Base-by-base conservation (phyloP, 1,140 invertebrate species). In the Ylistrum balloti region DNA sequence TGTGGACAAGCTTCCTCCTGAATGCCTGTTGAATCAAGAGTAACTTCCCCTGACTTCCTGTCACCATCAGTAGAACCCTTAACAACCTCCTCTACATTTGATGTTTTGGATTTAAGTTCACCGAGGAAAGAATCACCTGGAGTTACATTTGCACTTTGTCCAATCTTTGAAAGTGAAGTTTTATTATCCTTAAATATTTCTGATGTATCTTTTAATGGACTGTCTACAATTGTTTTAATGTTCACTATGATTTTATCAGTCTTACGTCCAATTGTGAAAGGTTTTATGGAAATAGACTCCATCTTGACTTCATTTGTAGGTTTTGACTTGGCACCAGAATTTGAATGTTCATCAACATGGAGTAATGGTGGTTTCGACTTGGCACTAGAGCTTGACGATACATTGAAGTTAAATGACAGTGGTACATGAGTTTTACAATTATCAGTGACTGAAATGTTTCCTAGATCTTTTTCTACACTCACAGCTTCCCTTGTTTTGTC, bases 151-250 rank as follows among this genome's bases (percentile, higher is more conserved):
- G 0, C 28, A 74, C 13, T 28, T 17, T 28, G 56, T n/a, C 22
- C 17, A 74, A 11, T 74, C 7, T 28, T 1, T 3, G n/a, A 17
- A n/a, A 74, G 56, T 5, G n/a, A 28, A n/a, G n/a, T 74, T 28
- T 74, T 28, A 74, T 74, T 17, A 28, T 74, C 28, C 13, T 38
- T 38, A 2, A n/a, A 11, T 28, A 11, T 28, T 2, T 74, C 56
- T 0, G n/a, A 5, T 74, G 56, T 28, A 3, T 74, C 56, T n/a
- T 74, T 74, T 28, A 74, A 7, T 5, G 56, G 56, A 74, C 56
- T 74, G n/a, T 74, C 56, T 28, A 74, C 28, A n/a, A 74, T 74
- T 74, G 56, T 74, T 74, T 74, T 74, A 28, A 74, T 74, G 56
- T 74, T 74, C 56, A 74, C 56, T 17, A 74, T 74, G 22, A 74